A percentile compares a stretch with the other conserved stretches of the same genome.
Conservation (phyloP, 2,113 vertebrate species). For the Pimephales promelas region DNA sequence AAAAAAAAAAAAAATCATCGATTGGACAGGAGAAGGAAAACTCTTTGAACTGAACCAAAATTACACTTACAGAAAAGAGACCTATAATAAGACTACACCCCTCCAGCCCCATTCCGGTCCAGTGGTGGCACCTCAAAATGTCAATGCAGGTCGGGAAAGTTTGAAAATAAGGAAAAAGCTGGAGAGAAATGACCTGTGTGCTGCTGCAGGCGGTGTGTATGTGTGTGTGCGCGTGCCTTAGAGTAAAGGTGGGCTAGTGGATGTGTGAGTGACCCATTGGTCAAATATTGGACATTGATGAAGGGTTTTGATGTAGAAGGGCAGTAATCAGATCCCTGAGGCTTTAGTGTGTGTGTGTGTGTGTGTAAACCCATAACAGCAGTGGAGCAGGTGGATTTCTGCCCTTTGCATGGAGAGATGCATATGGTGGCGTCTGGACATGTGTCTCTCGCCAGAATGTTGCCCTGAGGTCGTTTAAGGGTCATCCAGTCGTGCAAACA, state of each 20-base stretch:
- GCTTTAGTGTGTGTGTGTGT: neutral
- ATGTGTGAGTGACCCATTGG: slow-evolving; percentile 43
- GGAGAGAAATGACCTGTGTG: neutral
- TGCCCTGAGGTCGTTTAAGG: neutral
- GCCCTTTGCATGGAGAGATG: slow-evolving; percentile 19
- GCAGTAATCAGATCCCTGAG: slow-evolving; percentile 59
- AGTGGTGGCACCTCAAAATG: slow-evolving; percentile 33
- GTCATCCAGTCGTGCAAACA: slow-evolving; percentile 6
- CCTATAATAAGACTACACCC: neutral
- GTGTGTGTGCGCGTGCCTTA: slow-evolving; percentile 10
- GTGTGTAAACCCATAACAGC: neutral
- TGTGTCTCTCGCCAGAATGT: slow-evolving; percentile 25
- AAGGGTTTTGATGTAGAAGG: slow-evolving; percentile 62
- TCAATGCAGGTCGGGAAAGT: slow-evolving; percentile 33
- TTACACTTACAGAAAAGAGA: neutral
- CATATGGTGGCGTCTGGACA: slow-evolving; percentile 45
- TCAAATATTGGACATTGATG: slow-evolving; percentile 63
- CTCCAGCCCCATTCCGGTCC: slow-evolving; percentile 4
- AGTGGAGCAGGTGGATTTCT: slow-evolving; percentile 25
- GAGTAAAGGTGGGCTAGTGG: slow-evolving; percentile 25
- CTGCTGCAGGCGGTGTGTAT: slow-evolving; percentile 23
- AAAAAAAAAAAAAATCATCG: neutral
- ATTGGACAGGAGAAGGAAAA: neutral
- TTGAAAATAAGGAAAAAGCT: slow-evolving; percentile 13
- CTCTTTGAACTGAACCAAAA: slow-evolving; percentile 4